Conservation (phyloP, 2,888 invertebrate species). For the Bombylius discolor region DNA sequence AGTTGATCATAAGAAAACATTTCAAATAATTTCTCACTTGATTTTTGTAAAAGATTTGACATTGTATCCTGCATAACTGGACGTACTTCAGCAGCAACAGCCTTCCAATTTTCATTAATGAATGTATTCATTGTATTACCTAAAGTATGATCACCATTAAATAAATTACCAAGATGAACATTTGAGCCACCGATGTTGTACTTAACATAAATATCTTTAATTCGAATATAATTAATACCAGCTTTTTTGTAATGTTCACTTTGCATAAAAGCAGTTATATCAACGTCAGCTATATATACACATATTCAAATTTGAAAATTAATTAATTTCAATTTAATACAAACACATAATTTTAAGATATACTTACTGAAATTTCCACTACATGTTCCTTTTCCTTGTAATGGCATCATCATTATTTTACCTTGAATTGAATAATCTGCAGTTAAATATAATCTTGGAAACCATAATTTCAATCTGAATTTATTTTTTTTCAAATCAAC, state of each 20-base stretch:
- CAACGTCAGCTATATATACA: slow-evolving; percentile 47
- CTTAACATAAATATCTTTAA: slow-evolving; percentile 50
- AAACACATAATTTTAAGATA: not conserved
- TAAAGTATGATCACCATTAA: slow-evolving; percentile 55
- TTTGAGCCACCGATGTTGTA: slow-evolving; percentile 53
- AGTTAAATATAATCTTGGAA: slow-evolving; percentile 50
- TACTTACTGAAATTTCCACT: slow-evolving; percentile 56
- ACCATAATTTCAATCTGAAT: slow-evolving; percentile 46
- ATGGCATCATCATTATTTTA: slow-evolving; percentile 58
- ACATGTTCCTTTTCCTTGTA: slow-evolving; percentile 53
- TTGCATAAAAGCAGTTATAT: slow-evolving; percentile 46
- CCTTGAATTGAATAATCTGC: slow-evolving; percentile 54
- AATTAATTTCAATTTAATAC: not conserved
- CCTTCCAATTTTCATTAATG: slow-evolving; percentile 65
- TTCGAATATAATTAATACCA: slow-evolving; percentile 39
- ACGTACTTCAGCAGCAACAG: slow-evolving; percentile 55
- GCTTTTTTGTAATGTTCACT: slow-evolving; percentile 42
- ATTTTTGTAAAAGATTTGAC: slow-evolving; percentile 42
- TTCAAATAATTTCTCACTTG: slow-evolving; percentile 46
- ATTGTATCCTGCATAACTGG: slow-evolving; percentile 53
- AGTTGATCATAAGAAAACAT: slow-evolving; percentile 44
- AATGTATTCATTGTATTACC: slow-evolving; percentile 62
- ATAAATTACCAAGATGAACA: slow-evolving; percentile 55
- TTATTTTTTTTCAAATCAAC: slow-evolving; percentile 38
- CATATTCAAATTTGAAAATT: slow-evolving; percentile 1